These are phyloP conservation scores for Drosophila persimilis DNA, from an alignment of 1,140 invertebrate genomes.

Conservation along the genomic window DNA sequence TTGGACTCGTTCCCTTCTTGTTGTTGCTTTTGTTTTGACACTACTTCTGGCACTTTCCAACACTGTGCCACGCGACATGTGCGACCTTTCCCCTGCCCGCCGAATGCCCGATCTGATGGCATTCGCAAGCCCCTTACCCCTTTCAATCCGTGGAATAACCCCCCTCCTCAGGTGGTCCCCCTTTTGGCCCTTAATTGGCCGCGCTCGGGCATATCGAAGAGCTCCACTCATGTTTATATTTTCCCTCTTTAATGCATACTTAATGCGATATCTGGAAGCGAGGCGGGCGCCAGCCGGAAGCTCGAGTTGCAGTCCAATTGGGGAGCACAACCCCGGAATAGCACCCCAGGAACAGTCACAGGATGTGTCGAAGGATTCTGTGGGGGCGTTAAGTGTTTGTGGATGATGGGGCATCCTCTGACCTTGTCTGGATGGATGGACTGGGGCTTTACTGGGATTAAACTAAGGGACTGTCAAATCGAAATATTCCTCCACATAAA, in stretches of 20 bases:
- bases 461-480: too few relatives aligned
- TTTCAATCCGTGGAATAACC: neutral
- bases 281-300: too few relatives aligned
- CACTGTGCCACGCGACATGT: conserved; percentile 58
- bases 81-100: conserved; percentile 21
- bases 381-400: neutral
- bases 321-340: too few relatives aligned
- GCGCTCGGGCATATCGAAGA: conserved; percentile 42
- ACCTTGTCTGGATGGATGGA: conserved; percentile 24
- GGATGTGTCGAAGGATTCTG: too few relatives aligned
- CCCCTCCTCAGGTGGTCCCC: neutral
- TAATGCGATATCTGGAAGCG: conserved; percentile 40
- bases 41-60: conserved; percentile 42
- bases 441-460: too few relatives aligned
- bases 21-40: conserved; percentile 45
- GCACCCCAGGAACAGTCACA: too few relatives aligned
- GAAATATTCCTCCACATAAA: too few relatives aligned
- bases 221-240: conserved; percentile 48
- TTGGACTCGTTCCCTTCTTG: conserved; percentile 18
- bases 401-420: conserved; percentile 11
- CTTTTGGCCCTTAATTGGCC: conserved; percentile 38
- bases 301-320: too few relatives aligned
- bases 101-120: conserved; percentile 26
- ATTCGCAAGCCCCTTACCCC: neutral
- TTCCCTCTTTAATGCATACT: conserved; percentile 50